phyloP scores from a whole-genome alignment of 2,113 vertebrate genomes.

The Tenrec ecaudatus region DNA sequence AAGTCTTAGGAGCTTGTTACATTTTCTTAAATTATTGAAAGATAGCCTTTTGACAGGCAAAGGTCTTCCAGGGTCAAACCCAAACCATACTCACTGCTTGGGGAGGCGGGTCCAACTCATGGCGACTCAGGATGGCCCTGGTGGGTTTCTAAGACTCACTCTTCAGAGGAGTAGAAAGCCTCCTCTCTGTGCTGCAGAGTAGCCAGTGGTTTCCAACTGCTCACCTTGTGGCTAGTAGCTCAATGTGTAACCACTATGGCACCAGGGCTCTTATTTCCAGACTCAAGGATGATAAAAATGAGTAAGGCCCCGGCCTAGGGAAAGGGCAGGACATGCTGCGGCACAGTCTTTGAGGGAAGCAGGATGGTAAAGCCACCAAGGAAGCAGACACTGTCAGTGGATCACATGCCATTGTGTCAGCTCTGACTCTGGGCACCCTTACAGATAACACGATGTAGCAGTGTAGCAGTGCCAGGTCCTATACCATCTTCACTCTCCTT shows the following conservation, averaged over 20 bases:
- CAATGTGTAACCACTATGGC: not conserved
- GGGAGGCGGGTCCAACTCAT: too few relatives aligned
- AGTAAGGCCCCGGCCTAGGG: not conserved
- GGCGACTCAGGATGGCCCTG: too few relatives aligned
- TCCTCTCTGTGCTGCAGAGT: too few relatives aligned
- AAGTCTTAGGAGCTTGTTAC: not conserved
- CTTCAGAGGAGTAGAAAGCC: too few relatives aligned
- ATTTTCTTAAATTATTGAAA: slow-evolving; percentile 30
- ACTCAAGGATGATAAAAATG: not conserved
- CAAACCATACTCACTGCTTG: too few relatives aligned
- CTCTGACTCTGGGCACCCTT: not conserved
- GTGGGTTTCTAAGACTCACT: too few relatives aligned
- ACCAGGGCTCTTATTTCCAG: not conserved
- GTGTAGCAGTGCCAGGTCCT: not conserved
- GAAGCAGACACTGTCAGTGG: not conserved
- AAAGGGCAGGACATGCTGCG: not conserved
- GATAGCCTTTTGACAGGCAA: not conserved
- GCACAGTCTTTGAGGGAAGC: not conserved
- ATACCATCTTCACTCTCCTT: not conserved
- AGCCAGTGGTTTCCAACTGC: too few relatives aligned
- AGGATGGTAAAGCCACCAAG: not conserved
- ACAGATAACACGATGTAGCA: not conserved
- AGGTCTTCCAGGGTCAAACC: not conserved
- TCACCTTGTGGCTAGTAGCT: too few relatives aligned
- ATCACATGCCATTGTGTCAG: not conserved